Percentiles rank a stretch among this genome's conserved stretches.
These are phyloP conservation scores for Ennomos erosarius DNA, from an alignment of 2,888 invertebrate genomes.

Conservation along the genomic window DNA sequence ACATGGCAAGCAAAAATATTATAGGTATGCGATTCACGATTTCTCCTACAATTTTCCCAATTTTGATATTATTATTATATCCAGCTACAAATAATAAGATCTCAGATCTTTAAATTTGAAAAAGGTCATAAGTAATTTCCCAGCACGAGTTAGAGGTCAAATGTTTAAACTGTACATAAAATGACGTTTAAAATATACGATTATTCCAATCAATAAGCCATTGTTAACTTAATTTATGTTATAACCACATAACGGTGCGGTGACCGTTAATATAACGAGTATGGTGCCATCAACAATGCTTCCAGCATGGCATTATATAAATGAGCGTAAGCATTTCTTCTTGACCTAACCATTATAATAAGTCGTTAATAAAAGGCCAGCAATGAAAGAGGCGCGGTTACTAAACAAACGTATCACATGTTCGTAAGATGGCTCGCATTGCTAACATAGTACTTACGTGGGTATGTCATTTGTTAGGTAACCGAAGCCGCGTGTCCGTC, in stretches of 20 bases:
- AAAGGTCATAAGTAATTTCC: constrained; percentile 21
- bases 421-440: constrained; percentile 15
- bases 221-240: constrained; percentile 18
- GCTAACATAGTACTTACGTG: constrained; percentile 1
- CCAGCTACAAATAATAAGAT: no score
- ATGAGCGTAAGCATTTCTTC: constrained; percentile 12
- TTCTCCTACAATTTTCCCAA: no score
- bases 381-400: constrained; percentile 17
- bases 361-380: constrained; percentile 12
- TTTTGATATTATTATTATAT: no score
- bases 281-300: neutral
- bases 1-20: no score
- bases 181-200: constrained; percentile 16
- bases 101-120: no score
- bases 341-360: constrained; percentile 20
- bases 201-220: constrained; percentile 27
- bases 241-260: neutral
- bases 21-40: no score
- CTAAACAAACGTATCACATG: constrained; percentile 26
- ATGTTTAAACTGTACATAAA: constrained; percentile 22
- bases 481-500: constrained; percentile 56
- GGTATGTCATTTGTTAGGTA: constrained; percentile 51
- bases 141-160: constrained; percentile 19
- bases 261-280: constrained; percentile 6
- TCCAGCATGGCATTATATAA: constrained; percentile 2